Base-by-base conservation (phyloP, 1,140 invertebrate genomes). In the Fopius arisanus region DNA sequence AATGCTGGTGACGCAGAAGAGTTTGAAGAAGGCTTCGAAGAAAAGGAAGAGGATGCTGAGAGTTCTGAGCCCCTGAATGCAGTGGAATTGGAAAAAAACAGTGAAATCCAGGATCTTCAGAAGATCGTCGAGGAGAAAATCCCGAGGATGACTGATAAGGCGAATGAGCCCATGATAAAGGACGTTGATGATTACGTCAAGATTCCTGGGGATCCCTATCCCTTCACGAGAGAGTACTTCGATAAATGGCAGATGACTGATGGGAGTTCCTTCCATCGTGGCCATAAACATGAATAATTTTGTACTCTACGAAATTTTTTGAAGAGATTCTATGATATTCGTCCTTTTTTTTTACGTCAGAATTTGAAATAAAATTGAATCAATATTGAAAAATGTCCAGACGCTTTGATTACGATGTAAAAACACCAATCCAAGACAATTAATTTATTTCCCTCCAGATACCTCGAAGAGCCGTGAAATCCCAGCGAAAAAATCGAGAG, bases 161-260 rank as follows among this genome's bases (percentile, higher is more conserved):
- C 5, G 70, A 72, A 10, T 62, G 62, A 33, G 48, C 63, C 14
- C 28, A 70, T 48, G 67, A 43, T 43, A 21, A 41, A 66, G 2
- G 33, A 28, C 3, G 76, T 76, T 12, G 76, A 67, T 6, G 74
- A 81, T 21, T 79, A 77, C 10, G 14, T 81, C 5, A 78, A 68
- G 29, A 14, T 81, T 4, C 72, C 76, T 0, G 82, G 79, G 6
- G 82, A 83, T 70, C 76, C 77, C 37, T 82, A 82, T 40, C 81
- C 82, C 0, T 83, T 79, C 51, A 82, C 63, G 26, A 67, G 63
- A 26, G 76, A 83, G 29, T 65, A 82, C 21, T 78, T 80, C 23
- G 33, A 81, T 10, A 81, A 74, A 28, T 83, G 80, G 80, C 62
- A 63, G 23, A 6, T 71, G 31, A 70, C 75, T 28, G 67, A 73